Base-by-base conservation (phyloP, 2,888 invertebrate genomes). In the Pseudolycoriella hygida region DNA sequence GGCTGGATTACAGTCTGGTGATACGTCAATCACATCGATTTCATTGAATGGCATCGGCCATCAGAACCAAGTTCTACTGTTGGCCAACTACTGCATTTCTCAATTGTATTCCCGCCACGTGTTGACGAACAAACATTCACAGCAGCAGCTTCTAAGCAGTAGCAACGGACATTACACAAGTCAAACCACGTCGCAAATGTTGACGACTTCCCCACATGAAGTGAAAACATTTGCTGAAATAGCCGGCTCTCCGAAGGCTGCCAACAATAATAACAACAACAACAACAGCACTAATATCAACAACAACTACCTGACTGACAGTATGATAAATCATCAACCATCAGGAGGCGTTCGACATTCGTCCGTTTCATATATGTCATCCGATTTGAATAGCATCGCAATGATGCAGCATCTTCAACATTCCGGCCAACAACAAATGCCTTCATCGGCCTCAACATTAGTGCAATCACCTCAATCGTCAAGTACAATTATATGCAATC, bases 41-140 rank as follows among this genome's bases (percentile, higher is more conserved):
- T 49, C 52, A 19, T 46, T 50, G 17, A 53, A 51, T 32, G 52
- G 51, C 14, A 43, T 49, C 31, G 66, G 68, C 6, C 70, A 73
- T 49, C 75, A 76, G 53, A 80, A 81, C 57, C 80, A 80, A 5
- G 73, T 80, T 38, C 64, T 82, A 51, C 74, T 82, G 56, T 68
- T 83, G 49, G 80, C 80, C 45, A 83, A 83, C 59, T 82, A 81
- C 58, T 83, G 82, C 61, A 76, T 80, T 71, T 77, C 78, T 15
- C 80, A 78, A 57, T 60, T 81, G 48, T 79, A 77, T 60, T 74
- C 77, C 47, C 70, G 78, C 40, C 76, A 76, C 56, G 69, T 77
- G 25, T 60, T 76, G 17, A 52, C 56, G 15, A 51, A 54, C 18
- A 59, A 58, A 42, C 58, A 59, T 17, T 54, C 57, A n/a, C 73